Percentiles rank a stretch among this genome's conserved stretches.
Evolutionary conservation across 2,797 vertebrate genomes (phyloP).

Genomic region (Lateolabrax maculatus): DNA sequence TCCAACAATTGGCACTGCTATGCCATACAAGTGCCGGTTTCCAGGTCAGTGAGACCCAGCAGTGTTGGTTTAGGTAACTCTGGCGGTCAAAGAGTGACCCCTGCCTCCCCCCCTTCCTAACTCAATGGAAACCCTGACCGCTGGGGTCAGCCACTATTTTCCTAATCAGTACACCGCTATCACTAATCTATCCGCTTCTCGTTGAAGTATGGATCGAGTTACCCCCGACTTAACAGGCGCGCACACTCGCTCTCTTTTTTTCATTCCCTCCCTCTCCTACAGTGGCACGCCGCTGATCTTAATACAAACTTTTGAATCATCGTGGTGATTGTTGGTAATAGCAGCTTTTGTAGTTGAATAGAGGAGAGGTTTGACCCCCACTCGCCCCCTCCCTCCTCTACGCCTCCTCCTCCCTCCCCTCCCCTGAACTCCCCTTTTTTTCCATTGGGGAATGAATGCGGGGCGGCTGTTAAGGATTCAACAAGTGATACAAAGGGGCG

Average conservation of each 20-base stretch:
- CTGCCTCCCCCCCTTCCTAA: constrained; percentile 39
- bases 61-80: constrained; percentile 84
- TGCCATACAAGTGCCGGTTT: constrained; percentile 70
- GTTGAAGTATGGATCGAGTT: constrained; percentile 78
- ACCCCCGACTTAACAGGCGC: constrained; percentile 60
- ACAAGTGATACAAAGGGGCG: constrained; percentile 85
- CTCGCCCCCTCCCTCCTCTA: constrained; percentile 48
- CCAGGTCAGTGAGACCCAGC: constrained; percentile 78
- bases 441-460: constrained; percentile 74
- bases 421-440: constrained; percentile 61
- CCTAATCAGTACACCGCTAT: constrained; percentile 81
- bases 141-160: constrained; percentile 78
- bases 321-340: constrained; percentile 79
- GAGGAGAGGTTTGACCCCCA: constrained; percentile 78
- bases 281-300: constrained; percentile 70
- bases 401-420: constrained; percentile 38
- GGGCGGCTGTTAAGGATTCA: constrained; percentile 83
- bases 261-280: constrained; percentile 56
- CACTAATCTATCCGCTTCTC: constrained; percentile 77
- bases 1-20: constrained; percentile 72
- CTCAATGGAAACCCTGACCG: constrained; percentile 79
- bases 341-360: constrained; percentile 81
- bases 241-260: constrained; percentile 34
- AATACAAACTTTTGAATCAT: constrained; percentile 78
- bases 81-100: constrained; percentile 76